phyloP scores from a whole-genome alignment of 1,140 invertebrate species.

The Parasteatoda tepidariorum region DNA sequence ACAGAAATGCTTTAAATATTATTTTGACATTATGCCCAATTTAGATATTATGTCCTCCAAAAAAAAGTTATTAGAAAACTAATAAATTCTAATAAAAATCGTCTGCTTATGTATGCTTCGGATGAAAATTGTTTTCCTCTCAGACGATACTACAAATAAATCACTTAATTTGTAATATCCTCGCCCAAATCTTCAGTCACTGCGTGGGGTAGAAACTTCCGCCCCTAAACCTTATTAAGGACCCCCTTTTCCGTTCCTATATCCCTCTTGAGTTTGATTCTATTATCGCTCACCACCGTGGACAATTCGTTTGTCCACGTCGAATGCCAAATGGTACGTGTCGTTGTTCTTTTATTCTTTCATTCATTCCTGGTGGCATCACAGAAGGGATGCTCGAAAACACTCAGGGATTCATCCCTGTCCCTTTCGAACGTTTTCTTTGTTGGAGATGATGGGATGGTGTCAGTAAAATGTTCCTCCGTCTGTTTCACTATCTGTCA shows the following conservation, averaged over 20 bases:
- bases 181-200: background rate
- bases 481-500: background rate
- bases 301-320: constrained; percentile 46
- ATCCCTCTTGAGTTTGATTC: constrained; percentile 25
- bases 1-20: too few relatives aligned
- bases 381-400: background rate
- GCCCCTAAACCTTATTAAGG: background rate
- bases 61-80: too few relatives aligned
- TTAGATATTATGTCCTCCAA: too few relatives aligned
- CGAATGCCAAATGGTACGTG: constrained; percentile 55
- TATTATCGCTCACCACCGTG: constrained; percentile 32
- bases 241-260: background rate
- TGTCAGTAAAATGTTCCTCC: background rate
- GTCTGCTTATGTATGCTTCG: too few relatives aligned
- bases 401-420: constrained; percentile 6
- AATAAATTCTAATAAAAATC: too few relatives aligned
- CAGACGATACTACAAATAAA: background rate
- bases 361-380: too few relatives aligned
- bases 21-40: too few relatives aligned
- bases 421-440: constrained; percentile 5
- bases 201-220: background rate
- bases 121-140: too few relatives aligned
- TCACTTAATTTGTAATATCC: constrained; percentile 1
- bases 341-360: background rate
- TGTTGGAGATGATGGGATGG: background rate